Evolutionary conservation across 2,113 vertebrate species (phyloP).

Genomic region (Aythya baeri): DNA sequence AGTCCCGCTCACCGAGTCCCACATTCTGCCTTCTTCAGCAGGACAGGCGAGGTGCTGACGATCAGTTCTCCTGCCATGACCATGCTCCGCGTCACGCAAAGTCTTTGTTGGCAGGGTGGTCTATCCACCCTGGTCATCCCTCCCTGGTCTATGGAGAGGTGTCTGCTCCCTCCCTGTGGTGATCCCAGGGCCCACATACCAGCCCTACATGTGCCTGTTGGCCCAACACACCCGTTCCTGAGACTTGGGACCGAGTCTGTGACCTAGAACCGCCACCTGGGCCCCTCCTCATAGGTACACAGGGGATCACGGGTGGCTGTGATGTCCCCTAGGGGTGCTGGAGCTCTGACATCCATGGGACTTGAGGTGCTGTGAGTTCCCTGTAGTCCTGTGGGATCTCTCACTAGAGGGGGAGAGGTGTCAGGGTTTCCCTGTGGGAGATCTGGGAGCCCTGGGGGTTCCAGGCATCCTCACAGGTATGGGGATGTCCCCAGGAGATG

Average conservation of each 20-base stretch:
- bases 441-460: not conserved
- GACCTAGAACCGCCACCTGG: not conserved
- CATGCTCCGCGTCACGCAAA: accelerated
- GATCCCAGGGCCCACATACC: not conserved
- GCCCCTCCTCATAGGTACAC: accelerated
- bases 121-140: too few relatives aligned
- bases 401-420: not conserved
- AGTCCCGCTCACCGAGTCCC: accelerated
- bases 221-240: not conserved
- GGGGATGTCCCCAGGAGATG: not conserved
- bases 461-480: not conserved
- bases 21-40: accelerated
- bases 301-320: not conserved
- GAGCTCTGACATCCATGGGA: not conserved
- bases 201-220: not conserved
- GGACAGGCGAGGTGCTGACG: not conserved
- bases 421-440: not conserved
- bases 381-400: not conserved
- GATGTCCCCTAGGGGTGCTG: not conserved
- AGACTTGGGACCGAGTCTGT: not conserved
- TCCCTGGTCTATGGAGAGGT: not conserved
- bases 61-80: not conserved
- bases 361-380: not conserved
- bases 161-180: not conserved
- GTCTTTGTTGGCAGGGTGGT: too few relatives aligned